phyloP scores from a whole-genome alignment of 1,140 invertebrate species.

The Pogonus chalceus region DNA sequence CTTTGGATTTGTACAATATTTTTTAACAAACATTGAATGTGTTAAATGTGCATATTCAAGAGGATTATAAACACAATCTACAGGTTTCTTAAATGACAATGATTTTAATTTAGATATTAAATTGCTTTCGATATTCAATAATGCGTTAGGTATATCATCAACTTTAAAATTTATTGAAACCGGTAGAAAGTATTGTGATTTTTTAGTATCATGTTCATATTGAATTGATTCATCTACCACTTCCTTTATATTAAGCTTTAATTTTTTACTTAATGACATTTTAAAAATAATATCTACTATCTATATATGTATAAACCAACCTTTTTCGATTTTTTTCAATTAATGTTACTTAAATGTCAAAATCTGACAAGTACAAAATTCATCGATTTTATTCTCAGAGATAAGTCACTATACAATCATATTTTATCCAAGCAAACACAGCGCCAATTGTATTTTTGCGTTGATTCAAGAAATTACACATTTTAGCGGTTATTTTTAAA shows the following conservation, averaged over 20 bases:
- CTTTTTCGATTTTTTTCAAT: too few species aligned
- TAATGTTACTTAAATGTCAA: too few species aligned
- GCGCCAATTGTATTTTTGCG: too few species aligned
- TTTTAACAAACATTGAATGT: constrained; percentile 57
- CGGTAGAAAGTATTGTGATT: constrained; percentile 27
- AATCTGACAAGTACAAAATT: too few species aligned
- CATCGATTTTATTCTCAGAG: too few species aligned
- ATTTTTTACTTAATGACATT: constrained; percentile 22
- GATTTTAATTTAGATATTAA: constrained; percentile 21
- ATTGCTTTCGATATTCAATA: background rate
- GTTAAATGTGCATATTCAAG: constrained; percentile 68
- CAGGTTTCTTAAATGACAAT: constrained; percentile 39
- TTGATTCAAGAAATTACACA: too few species aligned
- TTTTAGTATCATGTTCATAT: constrained; percentile 28
- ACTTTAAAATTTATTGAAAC: constrained; percentile 26
- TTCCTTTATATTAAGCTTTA: constrained; percentile 27
- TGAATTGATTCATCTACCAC: constrained; percentile 26
- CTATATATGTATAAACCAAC: too few species aligned
- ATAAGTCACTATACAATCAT: too few species aligned
- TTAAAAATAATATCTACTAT: too few species aligned
- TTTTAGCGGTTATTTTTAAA: too few species aligned
- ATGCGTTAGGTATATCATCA: background rate
- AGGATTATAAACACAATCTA: constrained; percentile 71
- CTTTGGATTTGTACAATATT: constrained; percentile 56
- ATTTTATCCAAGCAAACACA: too few species aligned